Evolutionary conservation across 2,113 vertebrate genomes (phyloP).

Genomic region (Chascanopsetta lugubris): DNA sequence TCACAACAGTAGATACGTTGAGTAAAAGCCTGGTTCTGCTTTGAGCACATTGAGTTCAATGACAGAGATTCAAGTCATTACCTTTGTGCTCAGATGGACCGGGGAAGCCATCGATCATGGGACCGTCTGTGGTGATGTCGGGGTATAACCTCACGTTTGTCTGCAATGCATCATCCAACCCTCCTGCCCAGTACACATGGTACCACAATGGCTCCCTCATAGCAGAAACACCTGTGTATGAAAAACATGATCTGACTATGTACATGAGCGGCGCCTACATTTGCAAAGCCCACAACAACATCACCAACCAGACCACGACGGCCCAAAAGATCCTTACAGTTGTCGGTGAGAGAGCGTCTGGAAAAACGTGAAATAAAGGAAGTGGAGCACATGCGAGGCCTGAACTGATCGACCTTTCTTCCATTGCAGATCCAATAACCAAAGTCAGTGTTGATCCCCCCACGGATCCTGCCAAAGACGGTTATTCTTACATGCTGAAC

Average conservation of each 20-base stretch:
- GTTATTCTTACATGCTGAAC: slow-evolving; percentile 25
- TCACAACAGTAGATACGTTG: background rate
- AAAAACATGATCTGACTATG: slow-evolving; percentile 22
- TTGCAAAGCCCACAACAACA: slow-evolving; percentile 58
- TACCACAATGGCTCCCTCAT: slow-evolving; percentile 29
- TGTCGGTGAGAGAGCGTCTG: slow-evolving; percentile 60
- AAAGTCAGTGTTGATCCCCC: slow-evolving; percentile 9
- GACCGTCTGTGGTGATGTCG: slow-evolving; percentile 4
- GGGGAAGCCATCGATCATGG: slow-evolving; percentile 20
- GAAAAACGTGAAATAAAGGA: too few relatives aligned
- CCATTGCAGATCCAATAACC: slow-evolving; percentile 47
- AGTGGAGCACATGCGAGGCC: background rate
- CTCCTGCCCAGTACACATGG: slow-evolving; percentile 58
- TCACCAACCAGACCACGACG: slow-evolving; percentile 48
- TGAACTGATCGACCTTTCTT: background rate
- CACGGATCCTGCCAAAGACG: slow-evolving; percentile 22
- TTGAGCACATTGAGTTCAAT: background rate
- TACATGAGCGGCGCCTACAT: slow-evolving; percentile 43
- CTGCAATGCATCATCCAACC: slow-evolving; percentile 59
- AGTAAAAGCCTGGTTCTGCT: too few relatives aligned
- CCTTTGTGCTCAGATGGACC: slow-evolving; percentile 68
- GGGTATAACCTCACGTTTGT: slow-evolving; percentile 38
- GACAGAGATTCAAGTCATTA: background rate
- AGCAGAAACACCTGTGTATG: slow-evolving; percentile 41
- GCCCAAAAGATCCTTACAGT: slow-evolving; percentile 26